Evolutionary conservation across 2,797 vertebrate species (phyloP), one percentile per base, ranked within the genome.

Genomic region (Xyrichtys novacula): DNA sequence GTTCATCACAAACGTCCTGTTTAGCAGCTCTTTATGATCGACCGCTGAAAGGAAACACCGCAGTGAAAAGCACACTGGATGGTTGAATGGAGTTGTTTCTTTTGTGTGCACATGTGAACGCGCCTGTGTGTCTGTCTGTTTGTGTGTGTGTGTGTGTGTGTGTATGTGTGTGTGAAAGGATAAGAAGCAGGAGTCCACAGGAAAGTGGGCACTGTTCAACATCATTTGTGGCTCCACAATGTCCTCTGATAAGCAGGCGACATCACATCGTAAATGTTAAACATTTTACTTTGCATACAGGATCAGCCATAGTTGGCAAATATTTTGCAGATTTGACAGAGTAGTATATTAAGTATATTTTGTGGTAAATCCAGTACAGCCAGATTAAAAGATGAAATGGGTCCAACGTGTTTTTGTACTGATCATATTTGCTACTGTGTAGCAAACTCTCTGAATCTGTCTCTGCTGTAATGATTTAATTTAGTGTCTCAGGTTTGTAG

Each of bases 1-100:
- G 98, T 97, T 95, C 79, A 96, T 99, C 87, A 96, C 96, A 74
- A 98, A 97, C 9, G 86, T 96, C 80, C 91, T 98, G 88, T 94
- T 95, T 76, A 96, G 89, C 88, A 88, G 91, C 80, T 86, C 88
- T 0, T 90, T 94, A 68, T 97, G 94, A 95, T 90, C 74, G 34
- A 53, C 40, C 59, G 29, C 46, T 54, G 54, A 65, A 76, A 52
- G 53, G 47, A 74, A 38, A 62, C 66, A 60, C 38, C 36, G 72
- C 76, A 76, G 48, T 54, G 31, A 66, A 74, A 38, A 74, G 65
- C 65, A 75, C 76, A 78, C 71, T 44, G 52, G 73, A 74, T 34
- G 32, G 32, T 52, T 15, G 47, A 56, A 75, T 54, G 39, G 42
- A 55, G 47, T 38, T 16, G 31, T 57, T 63, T 47, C 15, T 58